Evolutionary conservation across 2,888 invertebrate species (phyloP), one percentile per base, ranked within the genome.

Genomic region (Teleogryllus oceanicus): DNA sequence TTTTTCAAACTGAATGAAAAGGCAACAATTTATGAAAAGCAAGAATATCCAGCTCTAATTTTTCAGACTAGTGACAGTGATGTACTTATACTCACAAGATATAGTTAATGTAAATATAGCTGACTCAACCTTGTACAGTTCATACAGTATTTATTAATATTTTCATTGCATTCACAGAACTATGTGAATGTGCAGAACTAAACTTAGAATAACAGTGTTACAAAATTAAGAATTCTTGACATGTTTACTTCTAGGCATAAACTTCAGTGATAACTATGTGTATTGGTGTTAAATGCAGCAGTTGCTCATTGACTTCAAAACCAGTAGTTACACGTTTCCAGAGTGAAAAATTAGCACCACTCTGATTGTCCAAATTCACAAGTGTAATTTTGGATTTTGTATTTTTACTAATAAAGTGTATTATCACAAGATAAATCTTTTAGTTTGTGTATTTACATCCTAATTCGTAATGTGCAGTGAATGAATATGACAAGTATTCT

Each of bases 361-460:
- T 62, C 62, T 62, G 62, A 18, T 62, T 62, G 62, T 62, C 62
- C 62, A 62, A 62, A 62, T 62, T 62, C 62, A 62, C 62, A 74
- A 50, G n/a, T 80, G 78, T 75, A 74, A 51, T 50, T 49, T 74
- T 80, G 78, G 62, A 80, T 80, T 80, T 80, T 80, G 80, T 80
- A 80, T 80, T 79, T 80, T 80, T 80, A 80, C 80, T 80, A 80
- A 80, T 80, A 80, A 80, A 80, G 80, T 78, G 79, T 79, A 79
- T 79, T 78, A 80, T 50, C 62, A 62, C 62, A 62, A 62, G 4
- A 62, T 62, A 37, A 37, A 37, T 37, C 37, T 37, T 37, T 37
- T 37, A 8, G 37, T 37, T 5, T 37, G 37, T 37, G 37, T 37
- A 37, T 37, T 5, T 37, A 8, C 8, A 37, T 37, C 37, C 37